phyloP scores from a whole-genome alignment of 2,113 vertebrate species.

The Cryptotis parvus region DNA sequence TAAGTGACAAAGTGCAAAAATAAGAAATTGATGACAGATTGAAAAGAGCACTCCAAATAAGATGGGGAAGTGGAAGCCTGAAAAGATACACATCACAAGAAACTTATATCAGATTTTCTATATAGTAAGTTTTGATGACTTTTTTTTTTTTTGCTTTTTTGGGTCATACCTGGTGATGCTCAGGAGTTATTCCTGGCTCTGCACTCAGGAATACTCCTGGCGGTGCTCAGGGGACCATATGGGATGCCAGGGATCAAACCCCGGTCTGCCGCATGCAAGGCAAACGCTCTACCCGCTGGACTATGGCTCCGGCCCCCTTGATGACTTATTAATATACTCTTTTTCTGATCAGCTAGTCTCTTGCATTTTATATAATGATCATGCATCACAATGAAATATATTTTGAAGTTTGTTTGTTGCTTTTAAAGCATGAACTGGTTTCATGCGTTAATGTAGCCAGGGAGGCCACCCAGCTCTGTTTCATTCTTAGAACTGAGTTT shows the following conservation, averaged over 20 bases:
- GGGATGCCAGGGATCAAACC: no score
- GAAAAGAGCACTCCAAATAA: conserved; percentile 41
- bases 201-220: no score
- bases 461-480: background rate
- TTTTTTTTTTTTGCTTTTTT: background rate
- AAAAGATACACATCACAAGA: background rate
- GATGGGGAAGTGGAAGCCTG: background rate
- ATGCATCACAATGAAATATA: background rate
- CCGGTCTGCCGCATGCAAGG: no score
- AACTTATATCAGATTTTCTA: background rate
- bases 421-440: background rate
- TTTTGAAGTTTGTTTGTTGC: background rate
- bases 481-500: background rate
- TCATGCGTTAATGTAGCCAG: background rate
- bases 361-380: background rate
- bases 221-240: no score
- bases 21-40: conserved; percentile 27
- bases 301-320: no score
- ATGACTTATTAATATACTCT: no score
- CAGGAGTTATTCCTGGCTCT: no score
- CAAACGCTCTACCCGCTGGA: no score
- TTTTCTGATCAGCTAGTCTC: background rate
- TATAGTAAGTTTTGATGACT: background rate
- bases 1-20: background rate
- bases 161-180: no score